Evolutionary conservation across 2,797 vertebrate species (phyloP).

Genomic region (Enteromius fasciolatus): DNA sequence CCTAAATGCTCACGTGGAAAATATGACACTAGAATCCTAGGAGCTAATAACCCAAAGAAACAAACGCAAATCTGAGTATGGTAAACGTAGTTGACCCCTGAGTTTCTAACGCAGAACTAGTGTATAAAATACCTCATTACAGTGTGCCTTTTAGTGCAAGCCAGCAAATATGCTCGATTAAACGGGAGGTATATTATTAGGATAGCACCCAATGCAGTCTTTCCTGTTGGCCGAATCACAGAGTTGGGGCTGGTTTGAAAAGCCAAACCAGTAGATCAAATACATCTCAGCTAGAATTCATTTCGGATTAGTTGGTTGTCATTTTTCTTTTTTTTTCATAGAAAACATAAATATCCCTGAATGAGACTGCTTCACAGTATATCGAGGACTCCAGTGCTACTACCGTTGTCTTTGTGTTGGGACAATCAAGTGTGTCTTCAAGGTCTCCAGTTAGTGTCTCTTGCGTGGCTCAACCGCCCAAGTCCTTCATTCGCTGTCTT

Average conservation of each 20-base stretch:
- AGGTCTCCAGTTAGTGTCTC: conserved; percentile 73
- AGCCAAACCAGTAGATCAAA: conserved; percentile 84
- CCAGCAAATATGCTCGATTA: conserved; percentile 83
- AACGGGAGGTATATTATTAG: conserved; percentile 80
- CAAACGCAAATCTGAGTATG: conserved; percentile 78
- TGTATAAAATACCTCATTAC: conserved; percentile 86
- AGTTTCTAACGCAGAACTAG: conserved; percentile 86
- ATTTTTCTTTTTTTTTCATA: conserved; percentile 79
- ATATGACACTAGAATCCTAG: conserved; percentile 62
- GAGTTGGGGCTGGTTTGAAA: conserved; percentile 69
- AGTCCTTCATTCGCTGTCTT: conserved; percentile 78
- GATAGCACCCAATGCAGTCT: conserved; percentile 81
- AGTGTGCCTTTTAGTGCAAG: conserved; percentile 86
- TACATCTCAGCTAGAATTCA: conserved; percentile 80
- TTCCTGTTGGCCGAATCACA: conserved; percentile 73
- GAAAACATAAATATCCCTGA: conserved; percentile 98
- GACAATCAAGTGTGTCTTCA: conserved; percentile 76
- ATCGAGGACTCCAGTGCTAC: conserved; percentile 83
- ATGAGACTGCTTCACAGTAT: conserved; percentile 89
- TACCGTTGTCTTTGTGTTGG: conserved; percentile 68
- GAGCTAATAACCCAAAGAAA: conserved; percentile 60
- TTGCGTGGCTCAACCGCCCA: conserved; percentile 44
- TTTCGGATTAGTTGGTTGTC: conserved; percentile 57
- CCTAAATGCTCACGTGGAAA: conserved; percentile 66
- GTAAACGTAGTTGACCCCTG: conserved; percentile 87